Conservation (phyloP, 2,797 vertebrate genomes). For the Tinamus major region DNA sequence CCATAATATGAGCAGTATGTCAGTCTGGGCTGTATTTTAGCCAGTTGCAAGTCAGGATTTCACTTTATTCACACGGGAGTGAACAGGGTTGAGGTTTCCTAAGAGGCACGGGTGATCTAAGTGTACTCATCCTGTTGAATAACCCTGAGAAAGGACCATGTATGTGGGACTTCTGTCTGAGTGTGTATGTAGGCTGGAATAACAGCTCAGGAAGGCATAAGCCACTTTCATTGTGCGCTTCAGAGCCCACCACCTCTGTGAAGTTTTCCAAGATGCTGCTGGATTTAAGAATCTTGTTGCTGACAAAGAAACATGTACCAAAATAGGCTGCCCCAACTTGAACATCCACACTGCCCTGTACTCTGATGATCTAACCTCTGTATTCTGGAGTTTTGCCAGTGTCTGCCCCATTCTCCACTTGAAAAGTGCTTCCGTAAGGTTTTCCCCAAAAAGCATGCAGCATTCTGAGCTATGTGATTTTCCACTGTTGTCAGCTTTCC, state of each 20-base stretch:
- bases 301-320: neutral
- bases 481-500: neutral
- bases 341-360: fast-evolving
- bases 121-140: fast-evolving
- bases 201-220: fast-evolving
- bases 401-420: neutral
- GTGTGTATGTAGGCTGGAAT: fast-evolving
- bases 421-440: neutral
- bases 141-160: neutral
- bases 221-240: neutral
- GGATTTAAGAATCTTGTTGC: neutral
- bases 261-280: neutral
- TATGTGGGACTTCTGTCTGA: fast-evolving
- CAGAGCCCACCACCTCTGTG: neutral
- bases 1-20: fast-evolving
- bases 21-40: neutral
- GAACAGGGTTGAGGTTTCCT: neutral
- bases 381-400: neutral
- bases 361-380: neutral
- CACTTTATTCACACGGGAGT: neutral
- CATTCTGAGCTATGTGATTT: neutral
- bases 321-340: neutral
- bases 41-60: neutral
- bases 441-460: neutral
- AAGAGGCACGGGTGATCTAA: neutral